A percentile compares a stretch with the other conserved stretches of the same genome.
These are phyloP conservation scores for Lipotes vexillifer DNA, from an alignment of 2,113 vertebrate genomes.

Conservation along the genomic window DNA sequence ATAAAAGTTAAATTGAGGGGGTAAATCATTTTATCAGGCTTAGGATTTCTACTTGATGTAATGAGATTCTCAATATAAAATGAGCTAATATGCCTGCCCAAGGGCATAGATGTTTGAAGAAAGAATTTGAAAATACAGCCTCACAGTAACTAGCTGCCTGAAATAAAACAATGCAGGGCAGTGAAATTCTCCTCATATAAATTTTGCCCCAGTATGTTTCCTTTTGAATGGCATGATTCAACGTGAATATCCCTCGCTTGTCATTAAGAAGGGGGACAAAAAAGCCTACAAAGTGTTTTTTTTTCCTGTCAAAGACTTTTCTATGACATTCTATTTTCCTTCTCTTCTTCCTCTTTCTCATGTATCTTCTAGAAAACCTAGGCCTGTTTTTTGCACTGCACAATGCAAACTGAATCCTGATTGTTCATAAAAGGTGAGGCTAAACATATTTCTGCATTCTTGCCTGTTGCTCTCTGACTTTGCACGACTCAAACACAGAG, in stretches of 20 bases:
- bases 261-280: background rate
- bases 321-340: background rate
- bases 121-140: slow-evolving; percentile 29
- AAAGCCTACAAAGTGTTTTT: background rate
- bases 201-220: background rate
- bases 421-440: slow-evolving; percentile 69
- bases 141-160: background rate
- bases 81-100: slow-evolving; percentile 29
- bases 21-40: slow-evolving; percentile 44
- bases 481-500: slow-evolving; percentile 76
- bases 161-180: slow-evolving; percentile 25
- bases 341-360: background rate
- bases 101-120: slow-evolving; percentile 44
- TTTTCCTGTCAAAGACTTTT: slow-evolving; percentile 20
- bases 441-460: slow-evolving; percentile 74
- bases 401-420: slow-evolving; percentile 62
- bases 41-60: slow-evolving; percentile 19
- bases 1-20: slow-evolving; percentile 47
- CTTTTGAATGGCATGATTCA: slow-evolving; percentile 23
- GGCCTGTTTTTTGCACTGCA: slow-evolving; percentile 55
- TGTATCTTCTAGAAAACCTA: slow-evolving; percentile 37
- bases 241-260: background rate
- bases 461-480: slow-evolving; percentile 75
- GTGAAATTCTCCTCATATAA: slow-evolving; percentile 5
- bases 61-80: slow-evolving; percentile 52